These are phyloP conservation scores for Lepeophtheirus nordmannii DNA, from an alignment of 2,888 invertebrate species.

Conservation along the genomic window DNA sequence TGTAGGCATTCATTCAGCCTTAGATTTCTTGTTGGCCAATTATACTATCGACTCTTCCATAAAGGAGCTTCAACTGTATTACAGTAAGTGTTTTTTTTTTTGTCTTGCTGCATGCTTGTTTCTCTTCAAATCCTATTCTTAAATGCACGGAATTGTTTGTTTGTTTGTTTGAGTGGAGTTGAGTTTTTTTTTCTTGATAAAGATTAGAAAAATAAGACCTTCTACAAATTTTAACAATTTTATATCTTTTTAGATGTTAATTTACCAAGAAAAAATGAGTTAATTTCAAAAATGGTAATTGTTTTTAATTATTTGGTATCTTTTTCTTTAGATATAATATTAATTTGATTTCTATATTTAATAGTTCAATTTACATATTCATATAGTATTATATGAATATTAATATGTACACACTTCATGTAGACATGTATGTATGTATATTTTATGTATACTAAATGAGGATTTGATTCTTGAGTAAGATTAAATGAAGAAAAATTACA, in stretches of 20 bases:
- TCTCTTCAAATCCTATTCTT: neutral
- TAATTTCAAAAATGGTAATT: no score
- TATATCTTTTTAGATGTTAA: neutral
- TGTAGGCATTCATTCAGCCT: neutral
- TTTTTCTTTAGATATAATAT: no score
- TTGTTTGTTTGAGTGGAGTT: neutral
- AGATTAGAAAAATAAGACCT: neutral
- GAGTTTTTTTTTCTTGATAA: neutral
- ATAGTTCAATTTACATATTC: no score
- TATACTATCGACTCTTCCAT: slow-evolving; percentile 4
- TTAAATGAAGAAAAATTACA: no score
- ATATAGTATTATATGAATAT: no score
- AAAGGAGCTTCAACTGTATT: slow-evolving; percentile 4
- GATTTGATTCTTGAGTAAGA: no score
- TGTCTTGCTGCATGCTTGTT: neutral
- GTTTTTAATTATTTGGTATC: no score
- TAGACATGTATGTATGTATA: no score
- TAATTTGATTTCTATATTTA: no score
- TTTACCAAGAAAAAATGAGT: no score
- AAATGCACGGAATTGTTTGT: neutral
- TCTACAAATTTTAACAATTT: neutral
- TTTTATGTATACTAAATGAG: no score
- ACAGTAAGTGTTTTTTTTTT: neutral
- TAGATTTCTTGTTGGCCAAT: neutral
- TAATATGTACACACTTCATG: no score